A percentile compares a stretch with the other conserved stretches of the same genome.
Conservation (phyloP, 2,113 vertebrate genomes). For the Ceratotherium simum region DNA sequence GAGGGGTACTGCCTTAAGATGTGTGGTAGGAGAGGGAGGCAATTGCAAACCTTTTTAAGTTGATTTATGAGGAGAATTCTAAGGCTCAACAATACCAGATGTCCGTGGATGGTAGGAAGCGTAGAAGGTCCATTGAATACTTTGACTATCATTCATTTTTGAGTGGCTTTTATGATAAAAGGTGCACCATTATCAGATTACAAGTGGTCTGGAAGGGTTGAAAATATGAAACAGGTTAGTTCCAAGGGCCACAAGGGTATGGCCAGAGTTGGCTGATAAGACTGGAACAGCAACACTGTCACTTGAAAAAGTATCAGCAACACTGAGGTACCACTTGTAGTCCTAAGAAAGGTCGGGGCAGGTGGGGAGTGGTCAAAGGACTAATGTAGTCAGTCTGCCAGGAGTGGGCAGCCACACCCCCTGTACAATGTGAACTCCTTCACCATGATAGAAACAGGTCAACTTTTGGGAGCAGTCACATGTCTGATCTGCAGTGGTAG, state of each 20-base stretch:
- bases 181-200: not conserved
- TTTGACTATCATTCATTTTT: not conserved
- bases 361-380: not conserved
- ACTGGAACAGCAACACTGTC: not conserved
- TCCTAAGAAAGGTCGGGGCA: not conserved
- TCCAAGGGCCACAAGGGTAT: not conserved
- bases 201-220: not conserved
- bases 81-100: not conserved
- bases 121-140: not conserved
- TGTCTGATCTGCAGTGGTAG: not conserved
- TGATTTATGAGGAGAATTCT: not conserved
- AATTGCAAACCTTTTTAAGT: not conserved
- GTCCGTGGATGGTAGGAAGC: not conserved
- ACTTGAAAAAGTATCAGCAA: not conserved
- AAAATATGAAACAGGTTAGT: not conserved
- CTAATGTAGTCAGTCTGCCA: not conserved
- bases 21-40: not conserved
- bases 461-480: not conserved
- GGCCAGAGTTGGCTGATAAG: not conserved
- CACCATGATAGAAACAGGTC: not conserved
- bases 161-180: not conserved
- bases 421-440: not conserved
- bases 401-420: not conserved
- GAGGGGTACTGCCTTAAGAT: not conserved
- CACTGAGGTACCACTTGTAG: not conserved